phyloP scores from a whole-genome alignment of 2,797 vertebrate genomes.

The Florisuga fusca region DNA sequence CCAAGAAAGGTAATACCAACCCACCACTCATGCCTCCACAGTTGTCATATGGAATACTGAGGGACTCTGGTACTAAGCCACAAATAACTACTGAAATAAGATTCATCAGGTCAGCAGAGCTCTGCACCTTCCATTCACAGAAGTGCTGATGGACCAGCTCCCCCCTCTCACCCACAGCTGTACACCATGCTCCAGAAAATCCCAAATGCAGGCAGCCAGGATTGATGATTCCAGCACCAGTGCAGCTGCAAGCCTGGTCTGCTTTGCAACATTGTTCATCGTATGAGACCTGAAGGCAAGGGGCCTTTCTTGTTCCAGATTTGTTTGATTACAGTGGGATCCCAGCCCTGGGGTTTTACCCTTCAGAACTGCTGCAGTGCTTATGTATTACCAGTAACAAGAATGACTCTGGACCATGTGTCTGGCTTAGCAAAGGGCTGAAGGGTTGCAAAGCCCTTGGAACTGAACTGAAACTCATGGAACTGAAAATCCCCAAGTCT shows the following conservation, averaged over 20 bases:
- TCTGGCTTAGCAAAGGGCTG: neutral
- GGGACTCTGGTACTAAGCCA: neutral
- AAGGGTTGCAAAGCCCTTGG: neutral
- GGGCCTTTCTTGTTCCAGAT: neutral
- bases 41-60: neutral
- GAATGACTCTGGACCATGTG: neutral
- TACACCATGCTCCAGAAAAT: neutral
- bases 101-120: neutral
- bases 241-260: neutral
- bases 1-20: neutral
- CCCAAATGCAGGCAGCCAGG: neutral
- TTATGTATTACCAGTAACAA: neutral
- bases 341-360: neutral
- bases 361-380: neutral
- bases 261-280: rapidly evolving
- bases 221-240: neutral
- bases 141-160: neutral
- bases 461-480: neutral
- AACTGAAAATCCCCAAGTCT: constrained; percentile 17
- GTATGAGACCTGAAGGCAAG: neutral
- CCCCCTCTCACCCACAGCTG: neutral
- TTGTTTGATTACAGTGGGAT: neutral
- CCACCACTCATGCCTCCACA: neutral
- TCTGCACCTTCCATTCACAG: neutral
- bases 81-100: neutral